Base-by-base conservation (phyloP, 2,113 vertebrate genomes). In the Pteruthius melanotis region DNA sequence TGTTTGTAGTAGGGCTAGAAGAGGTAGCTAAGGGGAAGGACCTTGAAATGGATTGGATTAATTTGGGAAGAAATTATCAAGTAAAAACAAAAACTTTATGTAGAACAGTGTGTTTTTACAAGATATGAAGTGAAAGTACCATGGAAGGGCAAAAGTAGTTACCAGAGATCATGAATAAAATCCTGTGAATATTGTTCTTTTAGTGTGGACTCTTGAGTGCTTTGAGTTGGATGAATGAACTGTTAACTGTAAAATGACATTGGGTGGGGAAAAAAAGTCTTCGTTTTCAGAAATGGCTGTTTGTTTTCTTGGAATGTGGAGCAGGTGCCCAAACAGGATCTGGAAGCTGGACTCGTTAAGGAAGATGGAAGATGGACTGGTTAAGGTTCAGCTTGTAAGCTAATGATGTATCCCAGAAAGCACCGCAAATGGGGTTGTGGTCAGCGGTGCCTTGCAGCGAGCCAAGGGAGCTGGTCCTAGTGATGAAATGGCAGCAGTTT, bases 401-500 rank as follows among this genome's bases (percentile, higher is more conserved):
- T 60, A 11, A 19, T 56, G 61, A 13, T 40, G 68, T 53, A 3
- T n/a, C 7, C 47, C 33, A 26, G 23, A 64, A 74, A 81, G 42
- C 49, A 18, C 16, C 7, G 2, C 15, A 66, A 19, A 45, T 54
- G 64, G 79, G 50, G 65, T 92, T 31, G 70, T 21, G 49, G 21
- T 35, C 3, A 6, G 18, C 0, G 13, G 56, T 27, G 18, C 23
- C 47, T 53, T 6, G 24, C 70, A 44, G 66, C n/a, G 4, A 65
- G 83, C 68, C 53, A 63, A 10, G 11, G 49, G 26, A 39, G 54
- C 42, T 0, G 1, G 22, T 86, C 42, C 72, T 37, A 6, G 74
- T 28, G 90, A 12, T 78, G 93, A 90, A 96, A 93, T 85, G 88
- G 64, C 86, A 87, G 83, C 86, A 45, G 60, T 59, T 95, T 69